Percentiles rank a stretch among this genome's conserved stretches.
phyloP scores from a whole-genome alignment of 2,888 invertebrate species.

The Cetonia aurata region DNA sequence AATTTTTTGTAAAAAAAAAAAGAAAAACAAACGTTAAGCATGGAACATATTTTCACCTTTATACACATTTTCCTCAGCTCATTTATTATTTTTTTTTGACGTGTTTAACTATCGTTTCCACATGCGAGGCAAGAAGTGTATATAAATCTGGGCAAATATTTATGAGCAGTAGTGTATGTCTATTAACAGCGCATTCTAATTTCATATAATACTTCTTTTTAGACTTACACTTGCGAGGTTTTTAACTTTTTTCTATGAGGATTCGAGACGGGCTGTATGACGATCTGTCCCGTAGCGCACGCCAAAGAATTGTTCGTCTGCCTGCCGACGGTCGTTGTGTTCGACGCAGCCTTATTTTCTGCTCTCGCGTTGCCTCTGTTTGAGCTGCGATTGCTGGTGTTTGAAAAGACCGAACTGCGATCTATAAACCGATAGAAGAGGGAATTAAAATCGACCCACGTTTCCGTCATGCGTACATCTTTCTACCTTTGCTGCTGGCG shows the following conservation, averaged over 20 bases:
- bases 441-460: background rate
- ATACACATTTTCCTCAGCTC: no score
- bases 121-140: no score
- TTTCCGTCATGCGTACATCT: background rate
- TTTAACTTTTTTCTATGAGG: constrained; percentile 71
- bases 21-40: no score
- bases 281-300: constrained; percentile 85
- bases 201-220: background rate
- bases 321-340: constrained; percentile 71
- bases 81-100: no score
- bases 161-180: background rate
- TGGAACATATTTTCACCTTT: no score
- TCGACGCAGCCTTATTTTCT: constrained; percentile 39
- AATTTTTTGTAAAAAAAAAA: no score
- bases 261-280: constrained; percentile 72
- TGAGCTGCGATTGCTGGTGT: constrained; percentile 43
- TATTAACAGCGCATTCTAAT: background rate
- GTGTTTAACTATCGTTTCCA: no score
- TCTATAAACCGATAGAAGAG: constrained; percentile 39
- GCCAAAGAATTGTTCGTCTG: constrained; percentile 91
- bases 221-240: constrained; percentile 77
- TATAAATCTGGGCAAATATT: no score
- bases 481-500: constrained; percentile 56
- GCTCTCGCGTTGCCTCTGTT: constrained; percentile 42
- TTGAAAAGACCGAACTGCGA: constrained; percentile 48